Evolutionary conservation across 2,797 vertebrate species (phyloP).

Genomic region (Hapalemur alaotrensis): DNA sequence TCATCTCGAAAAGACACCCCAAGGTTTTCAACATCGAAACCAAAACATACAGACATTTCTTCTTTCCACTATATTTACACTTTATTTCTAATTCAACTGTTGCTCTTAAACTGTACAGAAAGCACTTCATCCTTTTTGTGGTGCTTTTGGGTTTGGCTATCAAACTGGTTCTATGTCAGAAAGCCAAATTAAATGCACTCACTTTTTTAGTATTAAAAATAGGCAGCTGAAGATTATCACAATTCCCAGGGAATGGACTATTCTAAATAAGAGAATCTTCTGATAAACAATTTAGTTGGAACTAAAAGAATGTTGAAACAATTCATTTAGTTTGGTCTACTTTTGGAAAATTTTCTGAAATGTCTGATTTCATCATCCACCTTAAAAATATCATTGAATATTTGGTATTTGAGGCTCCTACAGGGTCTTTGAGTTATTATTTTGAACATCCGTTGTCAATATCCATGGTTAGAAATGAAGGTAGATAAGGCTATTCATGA

Average conservation of each 20-base stretch:
- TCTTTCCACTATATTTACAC: neutral
- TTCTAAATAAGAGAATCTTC: constrained; percentile 49
- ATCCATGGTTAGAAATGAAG: constrained; percentile 5
- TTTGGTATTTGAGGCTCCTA: neutral
- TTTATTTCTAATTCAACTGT: neutral
- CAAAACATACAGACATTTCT: neutral
- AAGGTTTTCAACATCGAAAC: neutral
- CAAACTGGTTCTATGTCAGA: neutral
- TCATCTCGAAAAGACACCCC: neutral
- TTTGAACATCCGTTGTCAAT: neutral
- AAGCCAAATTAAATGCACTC: constrained; percentile 53
- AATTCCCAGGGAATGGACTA: constrained; percentile 37
- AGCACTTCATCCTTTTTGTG: neutral
- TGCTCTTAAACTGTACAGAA: neutral
- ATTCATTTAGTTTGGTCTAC: constrained; percentile 20
- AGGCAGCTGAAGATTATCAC: constrained; percentile 38
- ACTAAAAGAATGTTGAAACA: constrained; percentile 35
- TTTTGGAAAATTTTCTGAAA: constrained; percentile 45
- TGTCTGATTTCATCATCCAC: neutral
- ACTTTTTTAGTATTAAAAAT: constrained; percentile 50
- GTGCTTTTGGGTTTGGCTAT: neutral
- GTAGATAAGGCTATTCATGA: neutral
- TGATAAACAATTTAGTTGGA: constrained; percentile 49
- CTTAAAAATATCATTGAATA: constrained; percentile 34
- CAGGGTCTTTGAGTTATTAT: neutral